Evolutionary conservation across 1,140 invertebrate species (phyloP), one percentile per base, ranked within the genome.

Genomic region (Pararge aegeria): DNA sequence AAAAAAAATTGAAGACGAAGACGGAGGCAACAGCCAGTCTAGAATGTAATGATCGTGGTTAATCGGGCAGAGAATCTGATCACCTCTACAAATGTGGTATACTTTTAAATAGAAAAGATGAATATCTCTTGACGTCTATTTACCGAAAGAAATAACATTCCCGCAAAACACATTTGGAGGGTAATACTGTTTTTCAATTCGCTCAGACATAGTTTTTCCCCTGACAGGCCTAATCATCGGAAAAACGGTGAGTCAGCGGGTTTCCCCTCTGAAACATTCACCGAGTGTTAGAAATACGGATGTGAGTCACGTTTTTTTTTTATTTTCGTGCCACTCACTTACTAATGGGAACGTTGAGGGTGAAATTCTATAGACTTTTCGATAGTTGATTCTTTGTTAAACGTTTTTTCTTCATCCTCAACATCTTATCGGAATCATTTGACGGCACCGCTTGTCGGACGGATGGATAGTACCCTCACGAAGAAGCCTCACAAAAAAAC

Each of bases 161-260:
- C 15, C 13, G 13, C 16, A 40, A 40, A 40, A 40, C 38, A 40
- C 16, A 16, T 40, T 18, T 16, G 5, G 16, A 16, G 38, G 30
- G 30, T 34, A 34, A 34, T 34, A 12, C 30, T 12, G 30, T 34
- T 34, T 40, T 40, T 40, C 38, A 40, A 40, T 40, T 40, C 16
- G 38, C 38, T 16, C 13, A 40, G 16, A 16, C 38, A 40, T 18
- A 40, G 38, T 40, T 40, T 40, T 16, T 40, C 38, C 38, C 13
- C 38, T 18, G 38, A 18, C 38, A 40, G 38, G 38, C 38, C 16
- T 40, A 40, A 40, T 40, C 38, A 40, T 40, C 38, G 38, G 38
- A 18, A 40, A 40, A 40, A 40, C 38, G 38, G 38, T 40, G 38
- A 40, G 0, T 40, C 38, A 40, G 38, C 2, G 38, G 38, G 1